Conservation (phyloP, 2,113 vertebrate genomes). For the Gymnarchus niloticus region DNA sequence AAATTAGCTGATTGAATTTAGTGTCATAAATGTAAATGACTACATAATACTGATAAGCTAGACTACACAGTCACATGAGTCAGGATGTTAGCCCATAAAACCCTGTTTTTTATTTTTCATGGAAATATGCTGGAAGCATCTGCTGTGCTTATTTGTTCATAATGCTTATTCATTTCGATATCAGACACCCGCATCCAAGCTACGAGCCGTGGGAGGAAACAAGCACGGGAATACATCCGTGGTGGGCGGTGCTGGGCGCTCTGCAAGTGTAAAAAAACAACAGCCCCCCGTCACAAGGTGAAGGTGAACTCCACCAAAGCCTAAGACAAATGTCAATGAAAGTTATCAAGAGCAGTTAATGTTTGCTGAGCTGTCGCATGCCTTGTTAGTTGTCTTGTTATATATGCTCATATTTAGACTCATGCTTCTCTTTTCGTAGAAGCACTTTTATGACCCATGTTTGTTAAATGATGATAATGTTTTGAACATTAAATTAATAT, state of each 20-base stretch:
- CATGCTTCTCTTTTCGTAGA: too few species aligned
- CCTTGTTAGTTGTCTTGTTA: not conserved
- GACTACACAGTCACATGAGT: not conserved
- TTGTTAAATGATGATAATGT: not conserved
- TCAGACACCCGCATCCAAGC: not conserved
- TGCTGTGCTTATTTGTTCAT: slow-evolving; percentile 14
- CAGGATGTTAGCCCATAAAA: slow-evolving; percentile 17
- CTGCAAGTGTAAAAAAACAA: not conserved
- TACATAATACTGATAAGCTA: not conserved
- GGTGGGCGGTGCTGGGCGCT: not conserved
- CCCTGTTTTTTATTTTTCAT: not conserved
- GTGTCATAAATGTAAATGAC: slow-evolving; percentile 13
- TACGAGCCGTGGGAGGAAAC: not conserved
- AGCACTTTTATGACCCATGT: not conserved
- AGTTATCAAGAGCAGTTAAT: slow-evolving; percentile 3
- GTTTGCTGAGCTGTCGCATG: not conserved
- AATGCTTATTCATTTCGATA: not conserved
- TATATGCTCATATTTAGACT: not conserved
- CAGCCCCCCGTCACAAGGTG: not conserved
- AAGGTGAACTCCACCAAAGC: not conserved
- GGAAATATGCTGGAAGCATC: slow-evolving; percentile 16
- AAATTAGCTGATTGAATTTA: slow-evolving; percentile 9
- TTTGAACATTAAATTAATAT: too few species aligned
- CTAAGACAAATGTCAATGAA: not conserved
- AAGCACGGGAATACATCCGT: not conserved